Evolutionary conservation across 1,140 invertebrate species (phyloP).

Genomic region (Drosophila bipectinata): DNA sequence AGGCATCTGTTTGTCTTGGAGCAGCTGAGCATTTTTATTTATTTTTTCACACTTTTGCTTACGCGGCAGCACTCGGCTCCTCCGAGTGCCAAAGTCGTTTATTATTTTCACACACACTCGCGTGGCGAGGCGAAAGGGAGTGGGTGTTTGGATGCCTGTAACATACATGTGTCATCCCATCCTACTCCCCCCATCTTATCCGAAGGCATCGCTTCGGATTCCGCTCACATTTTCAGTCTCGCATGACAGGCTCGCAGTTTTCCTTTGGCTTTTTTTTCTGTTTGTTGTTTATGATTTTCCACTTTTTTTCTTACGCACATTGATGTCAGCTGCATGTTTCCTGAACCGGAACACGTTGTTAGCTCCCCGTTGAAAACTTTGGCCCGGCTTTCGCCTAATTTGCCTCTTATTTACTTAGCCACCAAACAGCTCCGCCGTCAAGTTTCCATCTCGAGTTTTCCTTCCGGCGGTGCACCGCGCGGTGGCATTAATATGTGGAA

Average conservation of each 20-base stretch:
- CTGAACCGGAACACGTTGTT: conserved; percentile 52
- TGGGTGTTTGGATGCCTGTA: background rate
- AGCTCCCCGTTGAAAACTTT: conserved; percentile 37
- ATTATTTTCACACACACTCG: conserved; percentile 71
- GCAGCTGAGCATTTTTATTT: conserved; percentile 68
- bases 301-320: conserved; percentile 53
- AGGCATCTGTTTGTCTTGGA: conserved; percentile 71
- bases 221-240: conserved; percentile 43
- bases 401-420: conserved; percentile 63
- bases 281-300: conserved; percentile 41
- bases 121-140: conserved; percentile 10
- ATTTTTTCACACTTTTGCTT: conserved; percentile 74
- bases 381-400: conserved; percentile 51
- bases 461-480: conserved; percentile 8
- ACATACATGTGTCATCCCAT: conserved; percentile 10
- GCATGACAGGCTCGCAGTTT: conserved; percentile 40
- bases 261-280: conserved; percentile 16
- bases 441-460: conserved; percentile 17
- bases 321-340: conserved; percentile 69
- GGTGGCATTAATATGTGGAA: conserved; percentile 46
- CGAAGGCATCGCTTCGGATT: conserved; percentile 32
- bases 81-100: conserved; percentile 76
- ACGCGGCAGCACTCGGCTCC: conserved; percentile 39
- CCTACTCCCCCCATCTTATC: background rate
- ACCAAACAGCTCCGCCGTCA: conserved; percentile 12